Conservation (phyloP, 2,113 vertebrate species). For the Elaphurus davidianus region DNA sequence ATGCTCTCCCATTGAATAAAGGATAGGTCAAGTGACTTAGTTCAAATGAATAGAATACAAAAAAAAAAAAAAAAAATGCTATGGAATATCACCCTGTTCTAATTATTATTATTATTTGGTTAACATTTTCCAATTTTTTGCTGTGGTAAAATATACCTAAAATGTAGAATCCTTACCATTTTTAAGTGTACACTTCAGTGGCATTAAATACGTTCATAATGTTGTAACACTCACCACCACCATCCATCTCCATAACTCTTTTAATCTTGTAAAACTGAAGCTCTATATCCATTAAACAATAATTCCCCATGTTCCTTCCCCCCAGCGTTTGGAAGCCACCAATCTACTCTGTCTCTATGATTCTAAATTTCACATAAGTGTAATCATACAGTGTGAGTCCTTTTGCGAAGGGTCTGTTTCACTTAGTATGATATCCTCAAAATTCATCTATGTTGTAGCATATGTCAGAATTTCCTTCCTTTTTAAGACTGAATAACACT, state of each 20-base stretch:
- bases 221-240: background rate
- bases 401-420: background rate
- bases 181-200: background rate
- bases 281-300: background rate
- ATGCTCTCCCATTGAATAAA: background rate
- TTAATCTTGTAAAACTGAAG: background rate
- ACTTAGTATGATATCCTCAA: background rate
- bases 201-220: background rate
- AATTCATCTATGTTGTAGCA: background rate
- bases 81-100: background rate
- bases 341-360: background rate
- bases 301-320: background rate
- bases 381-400: background rate
- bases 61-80: background rate
- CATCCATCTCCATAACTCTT: background rate
- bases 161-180: background rate
- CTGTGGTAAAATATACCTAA: background rate
- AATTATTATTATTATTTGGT: background rate
- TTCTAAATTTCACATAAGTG: background rate
- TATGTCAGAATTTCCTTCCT: background rate
- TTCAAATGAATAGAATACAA: background rate
- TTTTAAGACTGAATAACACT: background rate
- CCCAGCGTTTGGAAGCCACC: background rate
- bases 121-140: background rate
- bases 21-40: too few relatives aligned